Conservation (phyloP, 2,113 vertebrate species). For the Mus spicilegus region DNA sequence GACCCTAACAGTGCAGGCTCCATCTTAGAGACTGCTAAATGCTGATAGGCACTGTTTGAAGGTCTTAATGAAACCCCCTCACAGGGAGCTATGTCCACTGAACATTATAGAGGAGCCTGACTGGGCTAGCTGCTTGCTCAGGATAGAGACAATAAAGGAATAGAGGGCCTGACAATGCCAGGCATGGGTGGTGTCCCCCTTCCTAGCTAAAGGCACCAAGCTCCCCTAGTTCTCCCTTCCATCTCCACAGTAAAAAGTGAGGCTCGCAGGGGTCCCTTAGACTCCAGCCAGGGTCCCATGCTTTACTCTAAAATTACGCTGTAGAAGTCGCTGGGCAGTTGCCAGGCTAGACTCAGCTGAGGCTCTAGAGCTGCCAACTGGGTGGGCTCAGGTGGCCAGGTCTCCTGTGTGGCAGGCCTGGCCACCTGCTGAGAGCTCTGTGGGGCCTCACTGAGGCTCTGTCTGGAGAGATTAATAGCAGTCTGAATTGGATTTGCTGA, state of each 20-base stretch:
- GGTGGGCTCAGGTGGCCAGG: background rate
- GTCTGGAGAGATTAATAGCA: background rate
- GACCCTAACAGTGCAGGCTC: background rate
- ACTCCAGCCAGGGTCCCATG: fast-evolving
- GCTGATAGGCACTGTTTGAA: background rate
- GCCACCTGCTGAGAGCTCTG: background rate
- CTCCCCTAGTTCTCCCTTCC: background rate
- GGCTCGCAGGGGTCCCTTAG: fast-evolving
- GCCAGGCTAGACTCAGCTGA: background rate
- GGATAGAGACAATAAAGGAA: background rate
- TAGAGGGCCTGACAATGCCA: background rate
- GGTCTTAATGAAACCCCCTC: background rate
- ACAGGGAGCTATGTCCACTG: fast-evolving
- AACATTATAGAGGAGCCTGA: background rate
- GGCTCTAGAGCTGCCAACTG: background rate
- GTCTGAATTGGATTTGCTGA: slow-evolving; percentile 63
- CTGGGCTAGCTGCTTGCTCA: background rate
- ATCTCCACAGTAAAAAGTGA: fast-evolving
- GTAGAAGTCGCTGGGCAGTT: background rate
- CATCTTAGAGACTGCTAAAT: background rate
- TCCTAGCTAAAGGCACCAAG: background rate
- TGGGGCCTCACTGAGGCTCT: background rate
- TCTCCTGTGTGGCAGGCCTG: background rate
- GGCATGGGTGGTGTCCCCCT: background rate
- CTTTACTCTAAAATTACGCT: background rate